Evolutionary conservation across 2,888 invertebrate species (phyloP), one percentile per base, ranked within the genome.

Genomic region (Ophonus ardosiacus): DNA sequence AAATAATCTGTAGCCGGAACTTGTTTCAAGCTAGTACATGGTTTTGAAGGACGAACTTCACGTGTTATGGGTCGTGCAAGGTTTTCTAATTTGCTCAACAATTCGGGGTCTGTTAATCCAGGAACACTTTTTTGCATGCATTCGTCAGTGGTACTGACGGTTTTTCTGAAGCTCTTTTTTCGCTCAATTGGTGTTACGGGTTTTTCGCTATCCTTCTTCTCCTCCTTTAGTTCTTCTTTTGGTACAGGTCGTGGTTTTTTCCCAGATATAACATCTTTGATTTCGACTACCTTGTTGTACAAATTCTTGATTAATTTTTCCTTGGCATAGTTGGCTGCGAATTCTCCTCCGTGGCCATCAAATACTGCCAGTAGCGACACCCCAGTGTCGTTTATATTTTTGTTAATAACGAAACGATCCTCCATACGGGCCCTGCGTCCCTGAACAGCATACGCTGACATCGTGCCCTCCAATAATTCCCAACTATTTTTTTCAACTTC

Each of bases 271-370:
- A 95, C 92, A 88, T 95, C 94, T 91, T 95, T 95, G 82, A 96
- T 92, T 90, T 96, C 95, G 38, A 95, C 93, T 68, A 97, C 94
- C 92, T 96, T 96, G 89, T 95, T 95, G 88, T 94, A 95, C 79
- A 97, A 92, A 90, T 95, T 96, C 90, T 96, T 95, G 86, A 98
- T 95, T 17, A 98, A 93, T 88, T 97, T 96, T 88, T 98, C 97
- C 90, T 96, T 96, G 80, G 97, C 97, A 92, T 96, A 98, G 90
- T 98, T 97, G 18, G 98, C 98, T 80, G 98, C 98, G 92, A 97
- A 97, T 92, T 98, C 97, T 59, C 98, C 98, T 79, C 98, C 98
- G 91, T 98, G 98, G 0, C 98, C 98, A 92, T 98, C 98, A 90
- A 98, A 98, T 87, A 98, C 95, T 65, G 98, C 98, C 92, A 97